These are phyloP conservation scores for Sciurus carolinensis DNA, from an alignment of 2,797 vertebrate genomes.

Conservation along the genomic window DNA sequence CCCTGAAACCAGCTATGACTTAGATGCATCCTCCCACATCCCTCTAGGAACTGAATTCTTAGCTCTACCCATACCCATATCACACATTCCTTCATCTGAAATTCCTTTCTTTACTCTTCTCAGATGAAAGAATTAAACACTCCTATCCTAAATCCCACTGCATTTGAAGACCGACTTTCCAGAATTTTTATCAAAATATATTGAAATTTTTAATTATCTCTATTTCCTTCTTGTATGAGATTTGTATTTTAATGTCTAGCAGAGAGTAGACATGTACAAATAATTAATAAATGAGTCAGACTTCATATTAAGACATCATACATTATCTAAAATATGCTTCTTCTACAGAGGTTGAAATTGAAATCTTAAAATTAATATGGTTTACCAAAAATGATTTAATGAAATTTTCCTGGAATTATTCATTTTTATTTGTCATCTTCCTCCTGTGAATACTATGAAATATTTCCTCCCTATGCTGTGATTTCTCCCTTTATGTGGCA, in stretches of 20 bases:
- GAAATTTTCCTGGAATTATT: background rate
- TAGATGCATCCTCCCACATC: background rate
- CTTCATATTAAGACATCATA: background rate
- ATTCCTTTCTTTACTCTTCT: background rate
- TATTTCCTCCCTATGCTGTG: background rate
- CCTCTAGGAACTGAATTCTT: background rate
- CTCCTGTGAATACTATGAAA: background rate
- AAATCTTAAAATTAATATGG: background rate
- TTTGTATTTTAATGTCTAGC: background rate
- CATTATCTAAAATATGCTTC: background rate
- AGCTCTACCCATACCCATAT: background rate
- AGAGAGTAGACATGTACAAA: background rate
- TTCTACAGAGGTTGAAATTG: conserved; percentile 7
- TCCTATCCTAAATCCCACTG: background rate
- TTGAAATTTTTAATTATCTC: background rate
- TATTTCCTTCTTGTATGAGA: conserved; percentile 7
- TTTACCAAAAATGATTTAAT: conserved; percentile 45
- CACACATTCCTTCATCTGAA: background rate
- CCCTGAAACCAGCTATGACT: background rate
- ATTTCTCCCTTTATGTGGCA: background rate
- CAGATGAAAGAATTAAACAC: background rate
- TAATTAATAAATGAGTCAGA: conserved; percentile 2
- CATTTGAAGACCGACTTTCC: background rate
- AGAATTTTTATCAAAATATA: background rate
- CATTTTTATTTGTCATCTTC: conserved; percentile 19